Conservation (phyloP, 2,888 invertebrate species). For the Hermaeophaga mercurialis region DNA sequence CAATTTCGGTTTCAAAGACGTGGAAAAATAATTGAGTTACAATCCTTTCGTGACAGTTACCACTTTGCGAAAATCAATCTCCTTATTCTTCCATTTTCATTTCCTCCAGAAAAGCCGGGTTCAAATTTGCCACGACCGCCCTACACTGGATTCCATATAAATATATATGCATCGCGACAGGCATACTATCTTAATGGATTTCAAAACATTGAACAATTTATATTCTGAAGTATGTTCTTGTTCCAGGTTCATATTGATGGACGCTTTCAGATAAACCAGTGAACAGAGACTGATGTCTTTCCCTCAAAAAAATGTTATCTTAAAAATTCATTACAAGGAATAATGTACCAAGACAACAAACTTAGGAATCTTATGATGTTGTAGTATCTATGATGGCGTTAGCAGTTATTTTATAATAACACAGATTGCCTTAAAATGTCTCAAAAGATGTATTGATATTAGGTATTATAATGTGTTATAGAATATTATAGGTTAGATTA, state of each 20-base stretch:
- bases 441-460: too few species aligned
- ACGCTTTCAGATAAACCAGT: neutral
- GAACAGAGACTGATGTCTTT: neutral
- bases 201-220: constrained; percentile 29
- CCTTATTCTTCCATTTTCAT: constrained; percentile 21
- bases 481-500: too few species aligned
- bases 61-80: constrained; percentile 23
- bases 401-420: too few species aligned
- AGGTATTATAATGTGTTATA: too few species aligned
- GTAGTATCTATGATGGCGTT: too few species aligned
- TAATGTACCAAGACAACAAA: too few species aligned
- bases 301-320: neutral
- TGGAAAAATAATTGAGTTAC: constrained; percentile 18
- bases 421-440: too few species aligned
- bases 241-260: constrained; percentile 11
- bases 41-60: constrained; percentile 23
- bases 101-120: constrained; percentile 1
- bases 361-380: too few species aligned
- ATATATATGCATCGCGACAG: constrained; percentile 15
- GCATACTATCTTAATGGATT: constrained; percentile 25
- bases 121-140: constrained; percentile 14
- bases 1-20: constrained; percentile 10
- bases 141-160: neutral
- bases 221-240: constrained; percentile 13
- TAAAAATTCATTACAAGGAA: too few species aligned